Evolutionary conservation across 2,888 invertebrate genomes (phyloP), one percentile per base, ranked within the genome.

Genomic region (Rhamphomyia laevipes): DNA sequence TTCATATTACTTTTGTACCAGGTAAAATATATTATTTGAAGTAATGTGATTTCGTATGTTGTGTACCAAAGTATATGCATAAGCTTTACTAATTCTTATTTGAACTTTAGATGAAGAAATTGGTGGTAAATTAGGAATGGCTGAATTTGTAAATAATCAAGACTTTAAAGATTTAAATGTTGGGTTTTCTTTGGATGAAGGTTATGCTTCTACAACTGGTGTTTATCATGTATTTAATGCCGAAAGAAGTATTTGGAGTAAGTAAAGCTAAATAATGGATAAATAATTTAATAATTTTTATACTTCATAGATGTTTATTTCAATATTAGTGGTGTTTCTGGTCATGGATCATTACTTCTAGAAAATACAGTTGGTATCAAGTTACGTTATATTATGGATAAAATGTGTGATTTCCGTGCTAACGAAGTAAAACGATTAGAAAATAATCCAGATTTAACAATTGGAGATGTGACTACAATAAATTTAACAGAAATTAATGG

Each of bases 111-210:
- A 69, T 52, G 69, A 69, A 52, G 89, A 90, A 69, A 80, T 82
- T 47, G 86, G 86, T 0, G 81, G 86, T 3, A 58, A 66, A 3
- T 68, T 77, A 16, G 89, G 89, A 18, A 87, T 90, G 86, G 66
- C 69, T 18, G 62, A 69, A 16, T 85, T 88, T 63, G 74, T 83
- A 0, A 68, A 77, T 45, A 77, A 80, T 0, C 68, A 77, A 1
- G 78, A 81, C 27, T 90, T 88, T 62, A 77, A 76, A 57, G 68
- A 73, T 3, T 66, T 91, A 18, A 88, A 89, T 59, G 69, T 88
- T 43, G 89, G 86, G 0, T 85, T 89, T 60, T 80, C 78, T 0
- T 62, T 91, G 45, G 91, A 91, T 62, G 90, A 91, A 70, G 87
- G 89, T 30, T 78, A 86, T 70, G 83, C 87, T 1, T 81, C 76